Evolutionary conservation across 2,113 vertebrate species (phyloP).

Genomic region (Tautogolabrus adspersus): DNA sequence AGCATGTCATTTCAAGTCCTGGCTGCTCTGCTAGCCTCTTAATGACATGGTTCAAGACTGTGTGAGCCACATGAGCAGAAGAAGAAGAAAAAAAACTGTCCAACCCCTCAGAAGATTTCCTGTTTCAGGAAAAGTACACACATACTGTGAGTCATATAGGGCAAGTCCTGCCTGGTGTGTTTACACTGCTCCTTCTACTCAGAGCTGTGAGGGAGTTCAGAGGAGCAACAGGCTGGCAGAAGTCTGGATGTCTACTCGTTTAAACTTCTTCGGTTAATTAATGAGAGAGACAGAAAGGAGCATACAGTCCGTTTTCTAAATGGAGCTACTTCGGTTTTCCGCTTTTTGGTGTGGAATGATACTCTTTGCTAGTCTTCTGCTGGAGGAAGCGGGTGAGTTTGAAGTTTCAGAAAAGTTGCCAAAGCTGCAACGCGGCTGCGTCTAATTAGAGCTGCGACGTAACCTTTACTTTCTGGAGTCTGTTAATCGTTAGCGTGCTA

Average conservation of each 20-base stretch:
- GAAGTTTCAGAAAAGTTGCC: constrained; percentile 9
- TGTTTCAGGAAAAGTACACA: constrained; percentile 69
- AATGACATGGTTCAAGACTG: constrained; percentile 71
- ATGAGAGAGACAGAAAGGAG: constrained; percentile 64
- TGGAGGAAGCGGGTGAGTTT: constrained; percentile 71
- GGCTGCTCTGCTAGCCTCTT: constrained; percentile 54
- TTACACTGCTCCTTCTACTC: constrained; percentile 42
- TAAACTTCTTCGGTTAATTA: constrained; percentile 48
- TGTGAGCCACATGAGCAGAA: constrained; percentile 45
- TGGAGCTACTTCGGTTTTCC: constrained; percentile 77
- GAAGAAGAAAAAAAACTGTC: constrained; percentile 48
- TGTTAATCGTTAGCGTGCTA: background rate
- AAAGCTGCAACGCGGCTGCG: background rate
- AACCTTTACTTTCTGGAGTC: background rate
- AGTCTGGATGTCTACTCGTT: constrained; percentile 39
- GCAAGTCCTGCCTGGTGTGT: constrained; percentile 56
- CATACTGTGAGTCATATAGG: constrained; percentile 69
- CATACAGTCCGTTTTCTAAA: constrained; percentile 47
- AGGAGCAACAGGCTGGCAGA: constrained; percentile 49
- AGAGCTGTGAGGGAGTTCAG: constrained; percentile 26
- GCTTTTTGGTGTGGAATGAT: constrained; percentile 76
- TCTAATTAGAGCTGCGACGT: background rate
- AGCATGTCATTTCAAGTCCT: constrained; percentile 68
- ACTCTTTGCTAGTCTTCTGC: constrained; percentile 58
- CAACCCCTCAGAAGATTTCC: constrained; percentile 82